These are phyloP conservation scores for Drosophila azteca DNA, from an alignment of 1,140 invertebrate species.

Conservation along the genomic window DNA sequence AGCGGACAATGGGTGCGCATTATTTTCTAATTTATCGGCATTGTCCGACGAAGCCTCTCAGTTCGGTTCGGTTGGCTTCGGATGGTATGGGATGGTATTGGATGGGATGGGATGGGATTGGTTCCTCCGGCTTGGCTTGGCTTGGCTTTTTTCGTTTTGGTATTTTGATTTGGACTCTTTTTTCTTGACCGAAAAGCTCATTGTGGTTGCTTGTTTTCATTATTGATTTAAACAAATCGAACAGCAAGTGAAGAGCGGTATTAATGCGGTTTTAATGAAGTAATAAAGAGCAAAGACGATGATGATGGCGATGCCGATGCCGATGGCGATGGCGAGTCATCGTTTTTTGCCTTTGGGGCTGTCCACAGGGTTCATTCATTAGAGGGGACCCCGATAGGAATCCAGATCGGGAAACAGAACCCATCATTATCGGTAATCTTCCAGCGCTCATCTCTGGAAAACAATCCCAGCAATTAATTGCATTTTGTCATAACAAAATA, in stretches of 20 bases:
- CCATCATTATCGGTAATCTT: slow-evolving; percentile 49
- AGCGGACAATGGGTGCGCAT: slow-evolving; percentile 77
- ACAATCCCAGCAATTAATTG: slow-evolving; percentile 70
- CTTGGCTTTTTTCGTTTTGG: slow-evolving; percentile 22
- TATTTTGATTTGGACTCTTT: slow-evolving; percentile 50
- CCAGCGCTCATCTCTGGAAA: slow-evolving; percentile 35
- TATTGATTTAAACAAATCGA: slow-evolving; percentile 82
- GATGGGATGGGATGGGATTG: slow-evolving; percentile 38
- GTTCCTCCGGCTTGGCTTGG: slow-evolving; percentile 23
- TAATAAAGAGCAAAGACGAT: slow-evolving; percentile 62
- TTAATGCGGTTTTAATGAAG: slow-evolving; percentile 81
- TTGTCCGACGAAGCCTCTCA: slow-evolving; percentile 61
- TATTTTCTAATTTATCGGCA: slow-evolving; percentile 82
- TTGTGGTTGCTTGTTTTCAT: slow-evolving; percentile 70
- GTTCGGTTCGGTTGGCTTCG: slow-evolving; percentile 22
- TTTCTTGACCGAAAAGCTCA: slow-evolving; percentile 39
- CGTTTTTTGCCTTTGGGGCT: slow-evolving; percentile 7
- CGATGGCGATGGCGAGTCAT: slow-evolving; percentile 50
- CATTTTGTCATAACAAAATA: slow-evolving; percentile 77
- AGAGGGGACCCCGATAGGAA: slow-evolving; percentile 17
- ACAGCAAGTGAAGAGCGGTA: slow-evolving; percentile 75
- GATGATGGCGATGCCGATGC: slow-evolving; percentile 41
- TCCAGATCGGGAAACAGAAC: slow-evolving; percentile 10
- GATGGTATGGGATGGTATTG: slow-evolving; percentile 44
- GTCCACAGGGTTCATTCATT: slow-evolving; percentile 35